Conservation (phyloP, 1,140 invertebrate genomes). For the Spodoptera frugiperda region DNA sequence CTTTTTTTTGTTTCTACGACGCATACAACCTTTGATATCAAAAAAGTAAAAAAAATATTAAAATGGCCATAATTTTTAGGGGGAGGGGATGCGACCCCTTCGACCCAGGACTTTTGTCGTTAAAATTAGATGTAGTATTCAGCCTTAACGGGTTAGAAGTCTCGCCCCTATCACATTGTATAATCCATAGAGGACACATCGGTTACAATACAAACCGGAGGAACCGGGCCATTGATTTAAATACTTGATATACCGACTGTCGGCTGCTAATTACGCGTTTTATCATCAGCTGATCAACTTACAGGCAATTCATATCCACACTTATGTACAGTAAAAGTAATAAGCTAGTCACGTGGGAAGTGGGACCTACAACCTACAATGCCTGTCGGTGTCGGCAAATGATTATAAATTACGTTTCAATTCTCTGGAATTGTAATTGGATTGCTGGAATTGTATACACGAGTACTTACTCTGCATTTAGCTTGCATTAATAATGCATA, state of each 20-base stretch:
- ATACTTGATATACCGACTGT: not conserved
- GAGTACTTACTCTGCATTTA: too few species aligned
- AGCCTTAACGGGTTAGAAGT: too few species aligned
- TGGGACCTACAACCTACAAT: not conserved
- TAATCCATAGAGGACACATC: conserved; percentile 32
- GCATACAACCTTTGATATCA: too few species aligned
- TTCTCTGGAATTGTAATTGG: too few species aligned
- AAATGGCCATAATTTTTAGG: too few species aligned
- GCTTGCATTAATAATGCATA: not conserved
- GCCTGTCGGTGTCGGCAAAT: not conserved
- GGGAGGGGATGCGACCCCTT: too few species aligned
- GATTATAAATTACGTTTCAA: not conserved
- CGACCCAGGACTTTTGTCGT: too few species aligned
- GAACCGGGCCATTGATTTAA: not conserved
- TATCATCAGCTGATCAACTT: conserved; percentile 1
- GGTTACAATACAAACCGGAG: conserved; percentile 30
- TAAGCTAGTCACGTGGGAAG: conserved; percentile 4
- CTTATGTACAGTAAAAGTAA: conserved; percentile 1
- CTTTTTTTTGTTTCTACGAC: too few species aligned
- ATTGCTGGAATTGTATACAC: too few species aligned
- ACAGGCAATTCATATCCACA: not conserved
- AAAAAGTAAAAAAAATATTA: too few species aligned
- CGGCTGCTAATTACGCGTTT: not conserved
- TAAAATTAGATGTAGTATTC: too few species aligned
- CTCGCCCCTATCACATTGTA: too few species aligned